Percentiles rank a stretch among this genome's conserved stretches.
phyloP scores from a whole-genome alignment of 2,113 vertebrate genomes.

The Gallinago media region DNA sequence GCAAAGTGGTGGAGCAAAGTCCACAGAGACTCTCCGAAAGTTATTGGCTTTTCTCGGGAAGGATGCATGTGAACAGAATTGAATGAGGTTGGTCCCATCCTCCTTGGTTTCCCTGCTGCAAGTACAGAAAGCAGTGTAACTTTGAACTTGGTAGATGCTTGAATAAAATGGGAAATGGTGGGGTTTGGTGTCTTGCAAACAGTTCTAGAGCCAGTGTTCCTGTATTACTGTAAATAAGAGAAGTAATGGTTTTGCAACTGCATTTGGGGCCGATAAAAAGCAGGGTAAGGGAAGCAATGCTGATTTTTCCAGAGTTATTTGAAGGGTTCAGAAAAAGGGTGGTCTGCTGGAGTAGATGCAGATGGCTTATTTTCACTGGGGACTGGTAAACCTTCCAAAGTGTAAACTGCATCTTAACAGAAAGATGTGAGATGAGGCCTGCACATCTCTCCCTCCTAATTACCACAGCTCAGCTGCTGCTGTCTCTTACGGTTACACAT shows the following conservation, averaged over 20 bases:
- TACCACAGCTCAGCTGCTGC: constrained; percentile 63
- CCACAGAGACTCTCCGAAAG: constrained; percentile 40
- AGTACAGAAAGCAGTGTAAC: not conserved
- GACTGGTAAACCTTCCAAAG: constrained; percentile 43
- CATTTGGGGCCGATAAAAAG: not conserved
- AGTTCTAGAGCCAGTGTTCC: not conserved
- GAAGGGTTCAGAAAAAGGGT: not conserved
- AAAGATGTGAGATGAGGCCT: constrained; percentile 20
- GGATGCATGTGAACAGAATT: constrained; percentile 10
- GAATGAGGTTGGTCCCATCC: not conserved
- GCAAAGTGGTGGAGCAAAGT: constrained; percentile 2
- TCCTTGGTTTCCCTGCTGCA: not conserved
- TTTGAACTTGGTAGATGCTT: not conserved
- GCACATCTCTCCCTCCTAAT: constrained; percentile 53
- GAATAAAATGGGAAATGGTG: not conserved
- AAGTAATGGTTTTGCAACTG: not conserved
- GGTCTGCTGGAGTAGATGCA: constrained; percentile 30
- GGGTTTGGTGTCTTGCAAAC: not conserved
- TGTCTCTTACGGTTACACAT: constrained; percentile 56
- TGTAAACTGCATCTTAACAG: constrained; percentile 43
- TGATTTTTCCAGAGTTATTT: not conserved
- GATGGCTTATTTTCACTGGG: constrained; percentile 44
- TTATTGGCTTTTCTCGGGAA: constrained; percentile 51
- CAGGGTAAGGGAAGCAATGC: not conserved
- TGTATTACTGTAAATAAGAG: not conserved